A percentile compares a stretch with the other conserved stretches of the same genome.
Conservation (phyloP, 2,888 invertebrate species). For the Rhamphomyia laevipes region DNA sequence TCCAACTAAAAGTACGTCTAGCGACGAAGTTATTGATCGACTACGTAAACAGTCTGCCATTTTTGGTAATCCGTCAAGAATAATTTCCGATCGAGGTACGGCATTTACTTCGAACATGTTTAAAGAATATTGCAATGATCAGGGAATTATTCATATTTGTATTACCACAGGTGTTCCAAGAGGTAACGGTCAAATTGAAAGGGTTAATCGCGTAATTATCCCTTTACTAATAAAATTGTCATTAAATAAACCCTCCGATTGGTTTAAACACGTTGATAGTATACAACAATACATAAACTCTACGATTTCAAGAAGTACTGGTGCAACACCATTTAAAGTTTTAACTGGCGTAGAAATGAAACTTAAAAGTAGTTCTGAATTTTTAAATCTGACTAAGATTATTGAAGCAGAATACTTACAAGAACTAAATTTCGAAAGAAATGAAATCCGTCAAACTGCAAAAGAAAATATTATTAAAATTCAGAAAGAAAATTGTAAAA, state of each 20-base stretch:
- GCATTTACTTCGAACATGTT: constrained; percentile 28
- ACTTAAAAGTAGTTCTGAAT: background rate
- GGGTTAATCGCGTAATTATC: constrained; percentile 22
- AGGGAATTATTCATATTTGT: constrained; percentile 21
- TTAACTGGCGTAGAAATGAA: constrained; percentile 3
- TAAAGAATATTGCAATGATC: constrained; percentile 21
- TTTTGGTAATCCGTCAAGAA: constrained; percentile 15
- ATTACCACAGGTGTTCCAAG: constrained; percentile 23
- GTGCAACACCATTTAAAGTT: constrained; percentile 21
- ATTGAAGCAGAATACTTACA: too few relatives aligned
- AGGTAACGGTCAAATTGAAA: constrained; percentile 28
- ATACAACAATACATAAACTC: too few relatives aligned
- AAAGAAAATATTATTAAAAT: constrained; percentile 7
- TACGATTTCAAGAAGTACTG: constrained; percentile 19
- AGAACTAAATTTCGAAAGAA: background rate
- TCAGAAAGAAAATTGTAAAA: constrained; percentile 7
- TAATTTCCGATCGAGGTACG: constrained; percentile 30
- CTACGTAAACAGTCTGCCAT: background rate
- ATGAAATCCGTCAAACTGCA: constrained; percentile 6
- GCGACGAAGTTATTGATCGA: background rate
- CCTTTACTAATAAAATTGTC: constrained; percentile 22
- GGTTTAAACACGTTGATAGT: too few relatives aligned
- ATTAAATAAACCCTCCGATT: too few relatives aligned
- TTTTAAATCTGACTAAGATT: too few relatives aligned
- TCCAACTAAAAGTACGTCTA: background rate